phyloP scores from a whole-genome alignment of 2,797 vertebrate species.

The Babyrousa celebensis region DNA sequence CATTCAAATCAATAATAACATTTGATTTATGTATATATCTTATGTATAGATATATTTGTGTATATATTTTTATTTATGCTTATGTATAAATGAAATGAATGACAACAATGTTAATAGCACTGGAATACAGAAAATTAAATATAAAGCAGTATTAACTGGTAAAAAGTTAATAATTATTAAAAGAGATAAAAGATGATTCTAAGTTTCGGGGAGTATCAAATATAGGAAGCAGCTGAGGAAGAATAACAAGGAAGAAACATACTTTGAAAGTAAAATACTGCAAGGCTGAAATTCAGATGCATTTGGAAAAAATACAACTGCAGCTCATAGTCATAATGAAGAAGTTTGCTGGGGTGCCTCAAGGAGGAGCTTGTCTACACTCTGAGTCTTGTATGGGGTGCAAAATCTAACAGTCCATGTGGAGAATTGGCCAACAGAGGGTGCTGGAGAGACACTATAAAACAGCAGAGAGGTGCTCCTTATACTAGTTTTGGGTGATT shows the following conservation, averaged over 20 bases:
- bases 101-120: background rate
- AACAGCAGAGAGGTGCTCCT: background rate
- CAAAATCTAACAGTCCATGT: background rate
- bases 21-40: background rate
- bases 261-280: background rate
- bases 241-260: background rate
- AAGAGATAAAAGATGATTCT: background rate
- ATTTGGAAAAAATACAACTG: no score
- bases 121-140: background rate
- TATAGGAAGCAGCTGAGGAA: background rate
- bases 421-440: background rate
- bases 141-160: background rate
- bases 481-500: background rate
- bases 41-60: background rate
- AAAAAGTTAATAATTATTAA: background rate
- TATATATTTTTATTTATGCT: background rate
- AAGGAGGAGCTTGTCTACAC: background rate
- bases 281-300: background rate
- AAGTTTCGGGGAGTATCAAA: background rate
- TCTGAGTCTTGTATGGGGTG: background rate
- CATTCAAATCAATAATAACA: background rate
- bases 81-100: background rate
- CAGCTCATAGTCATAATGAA: background rate
- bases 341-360: background rate
- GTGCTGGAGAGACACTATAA: background rate